These are phyloP conservation scores for Chaetodon trifasciatus DNA, from an alignment of 2,797 vertebrate species.

Conservation along the genomic window DNA sequence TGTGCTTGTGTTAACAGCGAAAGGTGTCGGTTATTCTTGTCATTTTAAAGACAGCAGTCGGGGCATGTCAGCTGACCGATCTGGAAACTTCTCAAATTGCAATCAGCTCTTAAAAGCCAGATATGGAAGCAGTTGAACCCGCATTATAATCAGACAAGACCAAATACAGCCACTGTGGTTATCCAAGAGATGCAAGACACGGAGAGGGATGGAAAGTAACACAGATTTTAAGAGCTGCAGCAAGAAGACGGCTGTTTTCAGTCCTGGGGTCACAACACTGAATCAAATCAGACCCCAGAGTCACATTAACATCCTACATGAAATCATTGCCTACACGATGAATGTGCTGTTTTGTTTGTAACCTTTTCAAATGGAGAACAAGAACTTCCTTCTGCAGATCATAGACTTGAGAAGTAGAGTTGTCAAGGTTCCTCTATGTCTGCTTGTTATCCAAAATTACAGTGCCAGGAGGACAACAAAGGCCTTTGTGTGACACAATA, in stretches of 20 bases:
- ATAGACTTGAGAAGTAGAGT: constrained; percentile 20
- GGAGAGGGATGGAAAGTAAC: not conserved
- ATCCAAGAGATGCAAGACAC: not conserved
- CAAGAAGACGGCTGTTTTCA: not conserved
- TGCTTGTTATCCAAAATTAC: not conserved
- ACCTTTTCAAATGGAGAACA: not conserved
- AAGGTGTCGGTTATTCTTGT: not conserved
- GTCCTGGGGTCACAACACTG: not conserved
- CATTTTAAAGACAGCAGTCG: not conserved
- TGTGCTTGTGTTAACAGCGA: not conserved
- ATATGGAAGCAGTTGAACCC: constrained; percentile 5
- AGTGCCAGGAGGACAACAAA: not conserved
- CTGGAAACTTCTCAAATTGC: not conserved
- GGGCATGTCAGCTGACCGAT: not conserved
- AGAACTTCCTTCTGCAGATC: not conserved
- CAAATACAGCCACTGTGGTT: constrained; percentile 29
- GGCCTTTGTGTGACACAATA: not conserved
- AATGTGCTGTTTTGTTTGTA: not conserved
- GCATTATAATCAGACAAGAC: constrained; percentile 19
- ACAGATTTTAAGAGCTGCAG: not conserved
- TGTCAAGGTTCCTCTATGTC: constrained; percentile 9
- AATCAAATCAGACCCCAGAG: not conserved
- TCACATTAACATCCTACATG: not conserved
- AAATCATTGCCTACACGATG: not conserved
- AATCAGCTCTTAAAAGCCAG: constrained; percentile 26